These are phyloP conservation scores for Aporrectodea caliginosa DNA, from an alignment of 1,140 invertebrate species.

Conservation along the genomic window DNA sequence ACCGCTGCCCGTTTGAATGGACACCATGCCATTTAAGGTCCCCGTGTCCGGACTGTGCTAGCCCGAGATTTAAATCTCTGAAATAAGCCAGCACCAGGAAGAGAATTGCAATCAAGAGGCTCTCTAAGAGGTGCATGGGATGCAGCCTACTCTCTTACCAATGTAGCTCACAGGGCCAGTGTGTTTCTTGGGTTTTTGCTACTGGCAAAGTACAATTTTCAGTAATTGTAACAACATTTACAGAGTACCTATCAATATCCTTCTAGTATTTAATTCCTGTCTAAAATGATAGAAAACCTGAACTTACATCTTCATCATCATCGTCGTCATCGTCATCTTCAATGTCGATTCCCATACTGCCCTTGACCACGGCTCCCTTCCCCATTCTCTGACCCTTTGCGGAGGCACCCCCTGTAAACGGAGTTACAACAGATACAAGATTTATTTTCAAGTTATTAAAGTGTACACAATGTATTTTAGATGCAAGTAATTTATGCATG, in stretches of 20 bases:
- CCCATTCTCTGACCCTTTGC: background rate
- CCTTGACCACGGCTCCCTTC: background rate
- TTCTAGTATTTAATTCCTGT: background rate
- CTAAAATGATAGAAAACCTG: background rate
- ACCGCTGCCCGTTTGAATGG: too few species aligned
- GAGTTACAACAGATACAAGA: background rate
- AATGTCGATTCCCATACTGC: background rate
- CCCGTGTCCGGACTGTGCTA: too few species aligned
- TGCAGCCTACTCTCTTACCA: background rate
- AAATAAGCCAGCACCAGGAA: too few species aligned
- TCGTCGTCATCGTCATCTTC: background rate
- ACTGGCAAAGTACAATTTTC: background rate
- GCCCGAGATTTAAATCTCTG: too few species aligned
- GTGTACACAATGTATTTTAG: background rate
- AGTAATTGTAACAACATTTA: background rate
- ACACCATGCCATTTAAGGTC: too few species aligned
- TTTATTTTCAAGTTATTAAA: background rate
- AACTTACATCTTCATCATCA: too few species aligned
- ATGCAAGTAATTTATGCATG: too few species aligned
- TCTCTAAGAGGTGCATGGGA: background rate
- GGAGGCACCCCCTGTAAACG: background rate
- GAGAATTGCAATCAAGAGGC: too few species aligned
- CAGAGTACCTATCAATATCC: background rate
- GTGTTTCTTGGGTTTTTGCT: background rate
- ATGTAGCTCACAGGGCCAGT: background rate